Base-by-base conservation (phyloP, 2,888 invertebrate species). In the Acanthopleura granulata region DNA sequence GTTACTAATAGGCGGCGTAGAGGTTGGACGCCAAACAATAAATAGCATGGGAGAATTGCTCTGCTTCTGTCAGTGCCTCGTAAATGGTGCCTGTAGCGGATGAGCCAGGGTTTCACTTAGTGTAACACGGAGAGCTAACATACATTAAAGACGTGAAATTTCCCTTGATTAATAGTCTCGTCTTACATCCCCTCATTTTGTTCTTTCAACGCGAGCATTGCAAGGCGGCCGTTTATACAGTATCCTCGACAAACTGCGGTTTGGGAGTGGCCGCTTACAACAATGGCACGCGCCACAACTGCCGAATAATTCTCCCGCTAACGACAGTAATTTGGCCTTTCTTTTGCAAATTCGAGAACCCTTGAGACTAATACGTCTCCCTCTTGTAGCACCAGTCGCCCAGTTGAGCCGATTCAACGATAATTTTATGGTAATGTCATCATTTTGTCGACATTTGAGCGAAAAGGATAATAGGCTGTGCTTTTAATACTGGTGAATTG, bases 281-380 rank as follows among this genome's bases (percentile, higher is more conserved):
- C 66, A 66, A 66, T 66, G 22, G 66, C 16, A 25, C 66, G 66
- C 66, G 66, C 66, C 66, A 66, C 66, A 66, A 66, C 66, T 12
- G 66, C 66, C 22, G 66, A 66, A 66, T 66, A 66, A 66, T 25
- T 66, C 66, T 22, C 29, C 29, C 66, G 22, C 29, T 66, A 66
- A 66, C 66, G 66, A 66, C 29, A 66, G 66, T 66, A 27, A 66
- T 66, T 66, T 66, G 22, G 66, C 66, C 29, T 66, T 66, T 66
- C 66, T 66, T 66, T 66, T 66, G 66, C 66, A 66, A 66, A 66
- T 66, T 66, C 29, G 66, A 66, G 66, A 66, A 66, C 27, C 66
- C 66, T 66, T 22, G 29, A 66, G 66, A 22, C 66, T 66, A 66
- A 66, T 66, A 27, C 25, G 29, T 66, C 66, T 66, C 29, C 66